Conservation (phyloP, 2,797 vertebrate genomes). For the Danio jaintianensis region DNA sequence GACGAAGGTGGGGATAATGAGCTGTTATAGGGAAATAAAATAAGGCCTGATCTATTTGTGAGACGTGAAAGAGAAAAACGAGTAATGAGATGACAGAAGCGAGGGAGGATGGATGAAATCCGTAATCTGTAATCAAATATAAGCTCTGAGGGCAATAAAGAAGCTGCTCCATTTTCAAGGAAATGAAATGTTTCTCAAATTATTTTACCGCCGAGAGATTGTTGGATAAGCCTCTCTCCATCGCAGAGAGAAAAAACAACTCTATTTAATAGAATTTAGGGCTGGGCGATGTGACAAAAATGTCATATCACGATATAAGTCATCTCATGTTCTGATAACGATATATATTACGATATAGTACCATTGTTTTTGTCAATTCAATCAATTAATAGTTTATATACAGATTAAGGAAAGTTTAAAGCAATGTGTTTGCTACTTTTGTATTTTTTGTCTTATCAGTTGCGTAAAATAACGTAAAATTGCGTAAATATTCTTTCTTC, state of each 20-base stretch:
- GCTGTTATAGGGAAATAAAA: conserved; percentile 53
- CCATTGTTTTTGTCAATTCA: too few species aligned
- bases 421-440: too few species aligned
- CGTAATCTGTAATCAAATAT: conserved; percentile 36
- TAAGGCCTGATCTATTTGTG: conserved; percentile 23
- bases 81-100: conserved; percentile 44
- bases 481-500: too few species aligned
- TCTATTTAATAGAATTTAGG: not conserved
- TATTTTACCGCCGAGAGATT: conserved; percentile 39
- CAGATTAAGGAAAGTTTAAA: too few species aligned
- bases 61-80: conserved; percentile 31
- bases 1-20: conserved; percentile 64
- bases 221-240: not conserved
- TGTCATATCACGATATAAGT: too few species aligned
- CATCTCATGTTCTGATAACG: too few species aligned
- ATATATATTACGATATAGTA: too few species aligned
- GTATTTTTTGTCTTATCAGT: too few species aligned
- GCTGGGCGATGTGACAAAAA: too few species aligned
- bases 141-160: conserved; percentile 34
- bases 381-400: too few species aligned
- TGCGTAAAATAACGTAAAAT: too few species aligned
- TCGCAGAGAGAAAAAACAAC: conserved; percentile 15
- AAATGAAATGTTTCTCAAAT: conserved; percentile 47
- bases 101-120: conserved; percentile 27
- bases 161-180: conserved; percentile 36